These are phyloP conservation scores for Gastracanthus pulcherrimus DNA, from an alignment of 2,888 invertebrate genomes.

Conservation along the genomic window DNA sequence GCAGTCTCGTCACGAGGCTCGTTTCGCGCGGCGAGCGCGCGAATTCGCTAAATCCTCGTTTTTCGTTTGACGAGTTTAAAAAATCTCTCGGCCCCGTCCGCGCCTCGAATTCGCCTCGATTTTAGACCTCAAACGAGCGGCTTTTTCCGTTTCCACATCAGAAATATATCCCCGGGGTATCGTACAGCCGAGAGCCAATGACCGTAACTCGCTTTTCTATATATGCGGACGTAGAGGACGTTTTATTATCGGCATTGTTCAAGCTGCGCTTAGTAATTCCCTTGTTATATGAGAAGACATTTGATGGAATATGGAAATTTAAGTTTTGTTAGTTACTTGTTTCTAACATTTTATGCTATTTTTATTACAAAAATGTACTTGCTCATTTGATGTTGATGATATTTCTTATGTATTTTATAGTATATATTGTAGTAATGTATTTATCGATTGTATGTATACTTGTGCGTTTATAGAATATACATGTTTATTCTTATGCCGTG, in stretches of 20 bases:
- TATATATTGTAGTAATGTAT: too few relatives aligned
- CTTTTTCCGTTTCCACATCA: slow-evolving; percentile 4
- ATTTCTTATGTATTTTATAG: too few relatives aligned
- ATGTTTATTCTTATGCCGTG: too few relatives aligned
- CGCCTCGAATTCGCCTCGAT: background rate
- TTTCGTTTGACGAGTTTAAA: slow-evolving; percentile 29
- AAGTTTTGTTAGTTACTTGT: background rate
- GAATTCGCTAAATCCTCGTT: slow-evolving; percentile 33
- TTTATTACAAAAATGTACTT: too few relatives aligned
- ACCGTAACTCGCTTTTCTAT: background rate
- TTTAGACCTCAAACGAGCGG: background rate
- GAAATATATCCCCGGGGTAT: background rate
- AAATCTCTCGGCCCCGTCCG: slow-evolving; percentile 12
- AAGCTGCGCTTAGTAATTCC: background rate
- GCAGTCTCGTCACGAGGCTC: background rate
- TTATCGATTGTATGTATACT: too few relatives aligned
- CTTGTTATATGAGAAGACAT: background rate
- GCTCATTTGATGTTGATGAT: too few relatives aligned
- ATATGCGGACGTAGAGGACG: background rate
- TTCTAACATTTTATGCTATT: background rate
- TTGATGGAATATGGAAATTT: background rate
- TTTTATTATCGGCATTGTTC: background rate
- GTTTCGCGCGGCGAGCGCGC: background rate
- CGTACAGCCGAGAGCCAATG: background rate
- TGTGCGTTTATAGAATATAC: too few relatives aligned